Base-by-base conservation (phyloP, 2,113 vertebrate species). In the Scomber colias region DNA sequence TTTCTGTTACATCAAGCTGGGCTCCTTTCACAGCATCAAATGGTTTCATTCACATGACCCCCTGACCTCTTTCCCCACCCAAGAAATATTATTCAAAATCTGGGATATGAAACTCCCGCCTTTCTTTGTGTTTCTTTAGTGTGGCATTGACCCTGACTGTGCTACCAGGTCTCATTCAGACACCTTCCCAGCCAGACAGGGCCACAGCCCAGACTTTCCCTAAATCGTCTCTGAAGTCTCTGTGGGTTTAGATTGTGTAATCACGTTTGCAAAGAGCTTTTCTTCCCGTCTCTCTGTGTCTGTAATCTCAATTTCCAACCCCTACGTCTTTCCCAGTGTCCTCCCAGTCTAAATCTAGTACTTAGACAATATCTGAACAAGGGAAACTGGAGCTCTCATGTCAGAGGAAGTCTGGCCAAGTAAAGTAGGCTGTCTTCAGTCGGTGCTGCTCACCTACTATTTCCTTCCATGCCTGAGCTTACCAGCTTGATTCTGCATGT, bases 201-300 rank as follows among this genome's bases (percentile, higher is more conserved):
- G 71, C 77, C 82, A 19, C 82, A 40, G 40, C 30, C 51, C 81
- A 86, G 80, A 79, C 85, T 78, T 81, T 82, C 66, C 75, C 85
- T 78, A 14, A 50, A 79, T 78, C 48, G 62, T 88, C 81, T 78
- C 79, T 77, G 73, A 70, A 13, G 51, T 70, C 81, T 91, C 84
- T 92, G 86, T 79, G 88, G 77, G 61, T 83, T 90, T 53, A 71
- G 85, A 86, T 92, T 90, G 89, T 88, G 90, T 92, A 92, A 92
- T 89, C 72, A 68, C 61, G 44, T 71, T 90, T 77, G 86, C 84
- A 81, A 83, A 79, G 57, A 75, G 27, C 11, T 11, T 75, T 35
- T 77, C 67, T 82, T 77, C 66, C 72, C 74, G 59, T 74, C 56
- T 66, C 54, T 66, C 56, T 66, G 31, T 24, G 70, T 80, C 89